Conservation (phyloP, 1,140 invertebrate species). For the Babylonia areolata region DNA sequence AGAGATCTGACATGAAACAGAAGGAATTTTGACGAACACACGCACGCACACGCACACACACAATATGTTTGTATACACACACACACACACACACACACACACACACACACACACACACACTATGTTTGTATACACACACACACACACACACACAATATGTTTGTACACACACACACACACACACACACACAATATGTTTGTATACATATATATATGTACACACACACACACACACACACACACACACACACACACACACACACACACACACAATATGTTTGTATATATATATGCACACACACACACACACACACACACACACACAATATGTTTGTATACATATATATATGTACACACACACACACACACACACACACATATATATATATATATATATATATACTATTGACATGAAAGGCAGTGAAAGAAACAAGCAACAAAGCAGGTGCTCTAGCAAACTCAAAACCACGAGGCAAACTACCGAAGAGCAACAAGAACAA, state of each 20-base stretch:
- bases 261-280: neutral
- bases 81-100: neutral
- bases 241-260: conserved; percentile 3
- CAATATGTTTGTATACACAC: too few species aligned
- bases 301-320: conserved; percentile 2
- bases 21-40: too few species aligned
- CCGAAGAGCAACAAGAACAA: neutral
- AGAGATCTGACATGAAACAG: too few species aligned
- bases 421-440: too few species aligned
- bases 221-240: neutral
- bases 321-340: neutral
- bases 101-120: too few species aligned
- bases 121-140: too few species aligned
- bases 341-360: neutral
- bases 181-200: conserved; percentile 11
- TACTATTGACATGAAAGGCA: too few species aligned
- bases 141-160: neutral
- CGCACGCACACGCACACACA: too few species aligned
- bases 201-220: too few species aligned
- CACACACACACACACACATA: neutral
- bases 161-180: neutral
- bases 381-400: neutral
- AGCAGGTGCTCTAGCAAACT: too few species aligned
- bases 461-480: too few species aligned
- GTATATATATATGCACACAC: neutral